A percentile compares a stretch with the other conserved stretches of the same genome.
phyloP scores from a whole-genome alignment of 35 echinoderm and acorn worm species.

The Stichopus chloronotus region DNA sequence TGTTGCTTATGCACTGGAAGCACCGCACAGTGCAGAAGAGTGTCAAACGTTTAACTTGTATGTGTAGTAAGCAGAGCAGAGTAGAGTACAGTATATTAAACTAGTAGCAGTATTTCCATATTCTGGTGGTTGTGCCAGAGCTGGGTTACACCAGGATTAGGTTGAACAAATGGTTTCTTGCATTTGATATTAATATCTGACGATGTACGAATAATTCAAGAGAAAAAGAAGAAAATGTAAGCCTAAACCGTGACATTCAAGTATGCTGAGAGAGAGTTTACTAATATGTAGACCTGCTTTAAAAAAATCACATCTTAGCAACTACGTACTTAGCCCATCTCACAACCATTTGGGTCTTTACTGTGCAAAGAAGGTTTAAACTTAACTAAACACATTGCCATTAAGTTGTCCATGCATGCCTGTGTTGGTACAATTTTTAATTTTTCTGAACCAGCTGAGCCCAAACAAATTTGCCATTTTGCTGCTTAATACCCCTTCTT shows the following conservation, averaged over 20 bases:
- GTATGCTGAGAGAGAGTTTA: neutral
- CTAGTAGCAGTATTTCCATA: neutral
- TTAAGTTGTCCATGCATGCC: neutral
- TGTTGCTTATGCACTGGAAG: too few species aligned
- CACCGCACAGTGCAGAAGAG: too few species aligned
- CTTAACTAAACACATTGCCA: neutral
- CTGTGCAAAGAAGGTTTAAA: neutral
- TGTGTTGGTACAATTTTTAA: neutral
- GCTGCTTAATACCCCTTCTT: neutral
- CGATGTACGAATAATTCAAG: neutral
- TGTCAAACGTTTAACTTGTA: neutral
- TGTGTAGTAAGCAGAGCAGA: neutral
- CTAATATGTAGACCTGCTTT: neutral
- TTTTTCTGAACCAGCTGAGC: neutral
- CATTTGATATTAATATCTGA: neutral
- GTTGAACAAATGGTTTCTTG: conserved; percentile 1
- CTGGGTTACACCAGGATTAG: neutral
- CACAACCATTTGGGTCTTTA: neutral
- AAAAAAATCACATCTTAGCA: neutral
- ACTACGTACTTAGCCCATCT: neutral
- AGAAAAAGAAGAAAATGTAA: neutral
- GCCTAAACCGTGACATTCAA: neutral
- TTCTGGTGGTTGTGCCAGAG: neutral
- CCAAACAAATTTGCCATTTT: neutral
- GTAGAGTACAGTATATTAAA: neutral